Evolutionary conservation across 1,140 invertebrate genomes (phyloP).

Genomic region (Aphidius ervi): DNA sequence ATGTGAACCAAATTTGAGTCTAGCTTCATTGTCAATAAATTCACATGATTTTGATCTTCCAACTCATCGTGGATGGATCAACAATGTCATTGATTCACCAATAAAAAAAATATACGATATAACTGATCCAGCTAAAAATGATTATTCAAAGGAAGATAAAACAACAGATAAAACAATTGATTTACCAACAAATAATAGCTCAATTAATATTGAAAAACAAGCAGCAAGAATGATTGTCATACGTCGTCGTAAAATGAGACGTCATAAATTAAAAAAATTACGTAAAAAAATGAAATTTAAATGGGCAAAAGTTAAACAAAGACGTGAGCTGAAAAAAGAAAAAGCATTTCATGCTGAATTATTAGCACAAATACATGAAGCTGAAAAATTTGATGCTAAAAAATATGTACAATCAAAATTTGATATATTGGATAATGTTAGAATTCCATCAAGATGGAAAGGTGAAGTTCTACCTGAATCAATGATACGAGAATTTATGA

Average conservation of each 20-base stretch:
- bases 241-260: constrained; percentile 78
- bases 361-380: constrained; percentile 64
- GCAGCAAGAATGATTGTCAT: constrained; percentile 73
- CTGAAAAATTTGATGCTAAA: constrained; percentile 71
- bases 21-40: background rate
- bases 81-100: constrained; percentile 12
- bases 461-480: constrained; percentile 63
- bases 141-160: constrained; percentile 14
- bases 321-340: constrained; percentile 67
- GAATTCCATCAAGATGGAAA: constrained; percentile 60
- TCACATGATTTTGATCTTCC: constrained; percentile 3
- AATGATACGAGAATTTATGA: constrained; percentile 56
- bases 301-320: constrained; percentile 67
- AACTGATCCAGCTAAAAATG: constrained; percentile 15
- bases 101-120: background rate
- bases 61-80: background rate
- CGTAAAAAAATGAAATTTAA: constrained; percentile 72
- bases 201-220: constrained; percentile 55
- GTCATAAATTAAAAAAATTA: constrained; percentile 76
- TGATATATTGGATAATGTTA: constrained; percentile 58
- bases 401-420: constrained; percentile 65
- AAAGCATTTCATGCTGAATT: constrained; percentile 71
- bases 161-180: constrained; percentile 33
- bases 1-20: constrained; percentile 4
- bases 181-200: constrained; percentile 28